These are phyloP conservation scores for Oppia nitens DNA, from an alignment of 1,140 invertebrate genomes.

Conservation along the genomic window DNA sequence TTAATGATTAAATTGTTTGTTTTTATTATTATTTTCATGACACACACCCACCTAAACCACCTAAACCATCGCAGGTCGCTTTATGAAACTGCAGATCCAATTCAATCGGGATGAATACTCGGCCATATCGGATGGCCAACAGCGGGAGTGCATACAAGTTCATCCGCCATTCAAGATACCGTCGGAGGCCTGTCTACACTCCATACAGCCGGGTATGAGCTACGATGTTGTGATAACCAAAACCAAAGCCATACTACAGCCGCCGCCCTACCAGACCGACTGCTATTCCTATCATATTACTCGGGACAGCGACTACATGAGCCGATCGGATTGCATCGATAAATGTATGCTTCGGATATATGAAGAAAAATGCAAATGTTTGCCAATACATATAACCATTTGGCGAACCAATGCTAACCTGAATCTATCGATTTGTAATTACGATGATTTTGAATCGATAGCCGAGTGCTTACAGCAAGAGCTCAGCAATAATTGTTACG, in stretches of 20 bases:
- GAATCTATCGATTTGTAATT: slow-evolving; percentile 11
- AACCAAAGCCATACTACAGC: slow-evolving; percentile 12
- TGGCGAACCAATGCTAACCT: slow-evolving; percentile 2
- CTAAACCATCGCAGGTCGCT: slow-evolving; percentile 1
- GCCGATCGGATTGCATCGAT: slow-evolving; percentile 11
- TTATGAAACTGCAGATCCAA: slow-evolving; percentile 11
- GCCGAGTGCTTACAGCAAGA: slow-evolving; percentile 8
- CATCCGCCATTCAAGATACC: slow-evolving; percentile 13
- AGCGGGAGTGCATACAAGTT: slow-evolving; percentile 11
- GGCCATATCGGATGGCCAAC: slow-evolving; percentile 10
- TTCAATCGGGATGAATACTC: slow-evolving; percentile 11
- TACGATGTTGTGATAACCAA: slow-evolving; percentile 13
- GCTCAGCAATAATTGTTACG: slow-evolving; percentile 9
- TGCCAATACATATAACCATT: slow-evolving; percentile 8
- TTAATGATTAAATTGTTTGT: no score
- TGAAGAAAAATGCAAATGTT: slow-evolving; percentile 9
- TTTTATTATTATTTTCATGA: no score
- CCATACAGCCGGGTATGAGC: slow-evolving; percentile 9
- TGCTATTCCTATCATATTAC: slow-evolving; percentile 11
- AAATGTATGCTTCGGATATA: slow-evolving; percentile 12
- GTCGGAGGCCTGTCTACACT: slow-evolving; percentile 9
- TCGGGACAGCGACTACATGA: slow-evolving; percentile 3
- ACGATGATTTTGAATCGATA: slow-evolving; percentile 11
- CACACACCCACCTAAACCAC: no score
- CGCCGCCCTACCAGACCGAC: slow-evolving; percentile 11